A percentile compares a stretch with the other conserved stretches of the same genome.
phyloP scores from a whole-genome alignment of 2,797 vertebrate genomes.

The Phoxinus dragarum region DNA sequence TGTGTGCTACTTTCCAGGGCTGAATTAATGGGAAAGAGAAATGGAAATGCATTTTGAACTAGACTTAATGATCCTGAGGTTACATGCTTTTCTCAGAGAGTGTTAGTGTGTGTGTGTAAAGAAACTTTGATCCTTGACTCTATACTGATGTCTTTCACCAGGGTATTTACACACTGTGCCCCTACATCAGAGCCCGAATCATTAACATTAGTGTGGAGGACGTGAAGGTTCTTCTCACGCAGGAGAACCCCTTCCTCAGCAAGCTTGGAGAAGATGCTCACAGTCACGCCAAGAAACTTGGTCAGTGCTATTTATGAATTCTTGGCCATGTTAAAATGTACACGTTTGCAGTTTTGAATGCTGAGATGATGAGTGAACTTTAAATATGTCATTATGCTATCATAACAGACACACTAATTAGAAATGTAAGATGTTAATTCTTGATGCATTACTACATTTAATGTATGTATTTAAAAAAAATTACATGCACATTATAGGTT shows the following conservation, averaged over 20 bases:
- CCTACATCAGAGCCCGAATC: slow-evolving; percentile 93
- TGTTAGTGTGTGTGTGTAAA: neutral
- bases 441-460: neutral
- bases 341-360: neutral
- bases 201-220: slow-evolving; percentile 90
- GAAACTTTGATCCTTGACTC: neutral
- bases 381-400: neutral
- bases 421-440: neutral
- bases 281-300: slow-evolving; percentile 87
- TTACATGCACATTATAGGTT: no score
- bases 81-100: neutral
- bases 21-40: neutral
- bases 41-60: neutral
- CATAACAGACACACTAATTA: neutral
- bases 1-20: neutral
- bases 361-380: neutral
- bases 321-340: neutral
- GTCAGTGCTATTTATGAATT: slow-evolving; percentile 71
- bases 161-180: slow-evolving; percentile 96
- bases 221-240: slow-evolving; percentile 92
- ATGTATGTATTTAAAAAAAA: no score
- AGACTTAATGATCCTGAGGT: neutral
- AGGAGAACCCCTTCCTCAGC: slow-evolving; percentile 96
- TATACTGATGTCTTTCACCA: slow-evolving; percentile 63
- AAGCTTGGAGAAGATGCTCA: slow-evolving; percentile 88